A percentile compares a stretch with the other conserved stretches of the same genome.
Conservation (phyloP, 2,797 vertebrate species). For the Rallus crepitans region DNA sequence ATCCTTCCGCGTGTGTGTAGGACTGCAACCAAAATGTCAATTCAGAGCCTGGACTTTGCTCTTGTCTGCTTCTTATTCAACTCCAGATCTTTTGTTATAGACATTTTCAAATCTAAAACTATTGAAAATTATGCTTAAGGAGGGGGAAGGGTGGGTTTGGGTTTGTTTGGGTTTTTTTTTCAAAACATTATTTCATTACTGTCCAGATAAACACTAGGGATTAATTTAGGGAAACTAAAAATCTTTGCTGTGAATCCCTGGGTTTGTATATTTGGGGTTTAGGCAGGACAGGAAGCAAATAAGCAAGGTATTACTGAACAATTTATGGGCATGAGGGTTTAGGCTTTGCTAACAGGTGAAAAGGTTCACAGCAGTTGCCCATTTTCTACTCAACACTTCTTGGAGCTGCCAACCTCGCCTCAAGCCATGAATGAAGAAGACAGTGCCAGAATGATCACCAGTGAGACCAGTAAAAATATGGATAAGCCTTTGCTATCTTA, state of each 20-base stretch:
- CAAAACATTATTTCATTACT: neutral
- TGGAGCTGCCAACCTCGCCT: neutral
- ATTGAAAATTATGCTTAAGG: neutral
- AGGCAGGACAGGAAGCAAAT: neutral
- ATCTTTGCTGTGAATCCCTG: neutral
- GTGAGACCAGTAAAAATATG: neutral
- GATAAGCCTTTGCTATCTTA: neutral
- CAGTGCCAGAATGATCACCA: accelerated
- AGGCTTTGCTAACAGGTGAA: neutral
- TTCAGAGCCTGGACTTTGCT: neutral
- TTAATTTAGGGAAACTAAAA: neutral
- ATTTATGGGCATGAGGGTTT: neutral
- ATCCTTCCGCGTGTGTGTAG: neutral
- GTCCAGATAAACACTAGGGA: neutral
- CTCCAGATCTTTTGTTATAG: neutral
- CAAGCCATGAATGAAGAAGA: neutral
- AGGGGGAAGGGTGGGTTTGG: neutral
- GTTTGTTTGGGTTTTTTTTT: neutral
- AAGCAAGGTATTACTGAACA: neutral
- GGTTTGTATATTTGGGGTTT: neutral
- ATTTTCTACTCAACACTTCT: neutral
- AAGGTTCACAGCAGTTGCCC: neutral
- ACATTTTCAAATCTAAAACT: neutral
- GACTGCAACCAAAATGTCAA: neutral
- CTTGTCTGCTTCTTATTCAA: neutral